phyloP scores from a whole-genome alignment of 2,113 vertebrate genomes.

The Thymallus thymallus region DNA sequence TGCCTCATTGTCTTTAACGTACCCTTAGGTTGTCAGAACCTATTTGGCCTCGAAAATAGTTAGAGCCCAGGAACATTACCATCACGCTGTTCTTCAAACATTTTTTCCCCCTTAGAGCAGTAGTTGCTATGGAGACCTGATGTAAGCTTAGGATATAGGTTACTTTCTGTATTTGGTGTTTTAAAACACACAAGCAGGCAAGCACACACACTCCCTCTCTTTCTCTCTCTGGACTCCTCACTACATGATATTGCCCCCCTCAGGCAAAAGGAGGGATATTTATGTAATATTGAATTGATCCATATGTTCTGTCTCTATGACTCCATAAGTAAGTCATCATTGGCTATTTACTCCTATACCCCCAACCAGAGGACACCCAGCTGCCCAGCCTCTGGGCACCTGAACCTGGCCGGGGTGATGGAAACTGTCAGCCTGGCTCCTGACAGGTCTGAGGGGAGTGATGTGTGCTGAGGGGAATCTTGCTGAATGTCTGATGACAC shows the following conservation, averaged over 20 bases:
- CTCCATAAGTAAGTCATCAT: background rate
- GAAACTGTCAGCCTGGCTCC: background rate
- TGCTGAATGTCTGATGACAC: no score
- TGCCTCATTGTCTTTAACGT: no score
- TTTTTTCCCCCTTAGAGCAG: slow-evolving; percentile 47
- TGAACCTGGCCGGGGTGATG: background rate
- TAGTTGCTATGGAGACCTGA: slow-evolving; percentile 75
- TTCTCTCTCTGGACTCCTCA: slow-evolving; percentile 6
- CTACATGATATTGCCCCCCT: background rate
- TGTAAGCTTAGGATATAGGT: slow-evolving; percentile 43
- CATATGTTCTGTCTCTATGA: background rate
- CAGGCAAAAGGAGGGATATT: background rate
- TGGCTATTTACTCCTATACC: slow-evolving; percentile 1
- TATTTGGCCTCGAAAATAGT: no score
- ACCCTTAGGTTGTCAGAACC: no score
- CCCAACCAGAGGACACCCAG: background rate
- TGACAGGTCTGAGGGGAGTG: background rate
- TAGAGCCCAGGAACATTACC: background rate
- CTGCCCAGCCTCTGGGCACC: background rate
- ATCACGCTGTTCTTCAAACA: background rate
- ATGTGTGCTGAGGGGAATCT: background rate
- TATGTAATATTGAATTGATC: background rate
- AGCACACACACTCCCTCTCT: background rate
- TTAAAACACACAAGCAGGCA: slow-evolving; percentile 41
- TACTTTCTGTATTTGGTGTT: slow-evolving; percentile 41